Percentiles rank a stretch among this genome's conserved stretches.
Evolutionary conservation across 2,888 invertebrate species (phyloP).

Genomic region (Amblyjoppa fuscipennis): DNA sequence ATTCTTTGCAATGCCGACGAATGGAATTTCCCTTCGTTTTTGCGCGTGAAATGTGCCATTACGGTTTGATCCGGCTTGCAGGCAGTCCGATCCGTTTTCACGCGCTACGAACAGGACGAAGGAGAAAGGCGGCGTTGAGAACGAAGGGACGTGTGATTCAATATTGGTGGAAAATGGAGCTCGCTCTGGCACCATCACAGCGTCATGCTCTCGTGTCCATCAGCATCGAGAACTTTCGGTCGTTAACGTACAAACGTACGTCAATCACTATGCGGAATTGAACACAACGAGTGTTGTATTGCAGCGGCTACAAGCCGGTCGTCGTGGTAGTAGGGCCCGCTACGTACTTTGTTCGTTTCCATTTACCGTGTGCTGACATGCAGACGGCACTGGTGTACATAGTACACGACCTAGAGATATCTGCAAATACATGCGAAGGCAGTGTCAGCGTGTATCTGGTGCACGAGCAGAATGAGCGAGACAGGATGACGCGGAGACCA

Average conservation of each 20-base stretch:
- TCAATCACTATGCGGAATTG: conserved; percentile 16
- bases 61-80: neutral
- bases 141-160: conserved; percentile 2
- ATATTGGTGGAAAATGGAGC: conserved; percentile 8
- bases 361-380: conserved; percentile 18
- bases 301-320: neutral
- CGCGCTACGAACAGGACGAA: neutral
- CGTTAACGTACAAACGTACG: conserved; percentile 20
- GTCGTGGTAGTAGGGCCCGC: neutral
- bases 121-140: neutral
- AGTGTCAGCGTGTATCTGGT: conserved; percentile 43
- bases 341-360: conserved; percentile 29
- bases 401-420: conserved; percentile 21
- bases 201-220: conserved; percentile 13
- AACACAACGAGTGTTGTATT: conserved; percentile 16
- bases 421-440: conserved; percentile 55
- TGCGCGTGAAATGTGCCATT: neutral
- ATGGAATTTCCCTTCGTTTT: neutral
- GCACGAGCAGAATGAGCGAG: conserved; percentile 39
- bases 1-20: neutral
- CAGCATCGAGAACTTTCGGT: neutral
- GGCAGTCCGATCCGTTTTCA: neutral
- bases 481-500: conserved; percentile 49
- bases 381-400: neutral
- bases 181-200: neutral